A percentile compares a stretch with the other conserved stretches of the same genome.
phyloP scores from a whole-genome alignment of 2,113 vertebrate genomes.

The Aplodontia rufa region DNA sequence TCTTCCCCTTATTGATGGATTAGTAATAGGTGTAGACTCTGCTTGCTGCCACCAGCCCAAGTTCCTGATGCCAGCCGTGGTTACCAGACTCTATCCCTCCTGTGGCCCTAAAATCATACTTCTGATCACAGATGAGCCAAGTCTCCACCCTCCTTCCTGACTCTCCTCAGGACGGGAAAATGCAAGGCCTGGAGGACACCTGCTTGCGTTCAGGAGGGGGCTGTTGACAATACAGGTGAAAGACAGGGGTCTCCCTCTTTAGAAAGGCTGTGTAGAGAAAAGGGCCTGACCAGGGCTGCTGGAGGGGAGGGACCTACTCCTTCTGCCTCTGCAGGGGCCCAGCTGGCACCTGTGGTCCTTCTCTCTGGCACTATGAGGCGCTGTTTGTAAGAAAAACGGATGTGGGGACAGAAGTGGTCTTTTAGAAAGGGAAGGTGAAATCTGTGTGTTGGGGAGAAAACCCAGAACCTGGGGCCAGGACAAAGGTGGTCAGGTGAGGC shows the following conservation, averaged over 20 bases:
- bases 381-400: not conserved
- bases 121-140: not conserved
- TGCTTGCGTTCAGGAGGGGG: not conserved
- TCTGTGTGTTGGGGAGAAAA: not conserved
- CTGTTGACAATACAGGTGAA: not conserved
- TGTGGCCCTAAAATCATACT: no score
- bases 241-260: not conserved
- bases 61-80: not conserved
- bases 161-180: not conserved
- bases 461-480: fast-evolving
- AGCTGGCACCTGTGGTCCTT: not conserved
- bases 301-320: not conserved
- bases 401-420: not conserved
- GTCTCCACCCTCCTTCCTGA: no score
- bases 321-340: not conserved
- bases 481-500: no score
- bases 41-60: not conserved
- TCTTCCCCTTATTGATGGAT: no score
- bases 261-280: not conserved
- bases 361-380: not conserved
- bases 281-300: not conserved
- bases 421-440: not conserved
- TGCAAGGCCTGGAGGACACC: not conserved
- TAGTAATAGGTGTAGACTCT: not conserved
- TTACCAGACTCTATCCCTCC: not conserved